phyloP scores from a whole-genome alignment of 2,888 invertebrate species.

The Cinara cedri region DNA sequence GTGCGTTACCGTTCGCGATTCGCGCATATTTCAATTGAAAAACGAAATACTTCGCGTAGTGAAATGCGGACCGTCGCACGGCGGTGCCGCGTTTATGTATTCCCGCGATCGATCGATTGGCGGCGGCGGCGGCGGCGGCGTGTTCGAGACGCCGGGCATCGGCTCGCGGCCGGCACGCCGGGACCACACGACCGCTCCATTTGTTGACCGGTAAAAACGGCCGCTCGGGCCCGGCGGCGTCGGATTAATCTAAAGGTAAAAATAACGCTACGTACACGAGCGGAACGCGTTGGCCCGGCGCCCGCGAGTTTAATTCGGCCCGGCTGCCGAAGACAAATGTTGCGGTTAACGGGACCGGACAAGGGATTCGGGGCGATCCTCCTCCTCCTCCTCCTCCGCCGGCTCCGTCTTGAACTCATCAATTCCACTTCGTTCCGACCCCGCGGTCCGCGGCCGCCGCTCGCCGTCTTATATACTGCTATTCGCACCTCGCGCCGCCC shows the following conservation, averaged over 20 bases:
- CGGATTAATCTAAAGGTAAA: slow-evolving; percentile 46
- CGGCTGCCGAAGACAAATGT: slow-evolving; percentile 44
- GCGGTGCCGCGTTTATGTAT: no score
- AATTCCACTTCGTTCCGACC: slow-evolving; percentile 15
- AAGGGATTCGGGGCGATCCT: slow-evolving; percentile 18
- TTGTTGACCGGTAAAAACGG: slow-evolving; percentile 36
- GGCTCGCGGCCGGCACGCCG: background rate
- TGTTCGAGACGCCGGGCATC: background rate
- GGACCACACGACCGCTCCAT: slow-evolving; percentile 1
- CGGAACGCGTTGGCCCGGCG: slow-evolving; percentile 20
- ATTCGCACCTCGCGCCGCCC: slow-evolving; percentile 25
- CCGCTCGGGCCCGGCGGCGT: background rate
- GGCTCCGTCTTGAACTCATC: slow-evolving; percentile 39
- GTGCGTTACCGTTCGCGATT: no score
- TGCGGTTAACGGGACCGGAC: slow-evolving; percentile 55
- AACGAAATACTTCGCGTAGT: no score
- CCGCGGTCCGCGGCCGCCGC: background rate
- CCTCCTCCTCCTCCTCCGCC: background rate
- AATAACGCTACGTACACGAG: background rate
- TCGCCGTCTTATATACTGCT: background rate
- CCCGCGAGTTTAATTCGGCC: slow-evolving; percentile 46
- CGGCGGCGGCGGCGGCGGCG: background rate
- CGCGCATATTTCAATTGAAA: no score
- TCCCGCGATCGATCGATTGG: no score
- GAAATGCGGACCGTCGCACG: no score